phyloP scores from a whole-genome alignment of 2,797 vertebrate genomes.

The Nasua narica region DNA sequence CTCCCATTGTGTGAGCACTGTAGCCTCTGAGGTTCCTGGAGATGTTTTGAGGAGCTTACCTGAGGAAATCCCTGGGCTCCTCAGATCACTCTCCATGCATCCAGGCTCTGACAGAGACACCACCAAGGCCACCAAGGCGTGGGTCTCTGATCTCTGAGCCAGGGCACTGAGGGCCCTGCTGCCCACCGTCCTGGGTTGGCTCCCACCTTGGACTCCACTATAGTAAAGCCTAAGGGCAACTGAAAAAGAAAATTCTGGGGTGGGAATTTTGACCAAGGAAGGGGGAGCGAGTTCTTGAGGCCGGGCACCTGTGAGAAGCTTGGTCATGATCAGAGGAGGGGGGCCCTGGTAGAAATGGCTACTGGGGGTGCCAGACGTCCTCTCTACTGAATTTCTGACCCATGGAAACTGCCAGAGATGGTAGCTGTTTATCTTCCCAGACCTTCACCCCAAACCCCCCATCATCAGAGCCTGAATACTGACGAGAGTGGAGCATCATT shows the following conservation, averaged over 20 bases:
- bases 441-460: not conserved
- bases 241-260: not conserved
- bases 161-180: slow-evolving; percentile 47
- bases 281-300: not conserved
- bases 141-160: slow-evolving; percentile 60
- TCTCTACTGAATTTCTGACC: not conserved
- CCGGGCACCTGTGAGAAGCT: not conserved
- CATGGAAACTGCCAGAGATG: not conserved
- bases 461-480: not conserved
- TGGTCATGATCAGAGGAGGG: slow-evolving; percentile 6
- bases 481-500: not conserved
- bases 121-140: slow-evolving; percentile 40
- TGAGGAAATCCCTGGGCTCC: slow-evolving; percentile 74
- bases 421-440: not conserved
- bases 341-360: not conserved
- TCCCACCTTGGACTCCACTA: slow-evolving; percentile 40
- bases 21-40: slow-evolving; percentile 76
- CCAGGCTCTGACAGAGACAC: slow-evolving; percentile 54
- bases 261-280: not conserved
- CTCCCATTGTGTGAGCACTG: slow-evolving; percentile 72
- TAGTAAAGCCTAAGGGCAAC: slow-evolving; percentile 37
- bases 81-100: slow-evolving; percentile 60
- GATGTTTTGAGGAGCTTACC: slow-evolving; percentile 68
- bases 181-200: slow-evolving; percentile 30
- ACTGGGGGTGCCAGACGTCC: not conserved